phyloP scores from a whole-genome alignment of 2,797 vertebrate species.

The Bovichtus variegatus region DNA sequence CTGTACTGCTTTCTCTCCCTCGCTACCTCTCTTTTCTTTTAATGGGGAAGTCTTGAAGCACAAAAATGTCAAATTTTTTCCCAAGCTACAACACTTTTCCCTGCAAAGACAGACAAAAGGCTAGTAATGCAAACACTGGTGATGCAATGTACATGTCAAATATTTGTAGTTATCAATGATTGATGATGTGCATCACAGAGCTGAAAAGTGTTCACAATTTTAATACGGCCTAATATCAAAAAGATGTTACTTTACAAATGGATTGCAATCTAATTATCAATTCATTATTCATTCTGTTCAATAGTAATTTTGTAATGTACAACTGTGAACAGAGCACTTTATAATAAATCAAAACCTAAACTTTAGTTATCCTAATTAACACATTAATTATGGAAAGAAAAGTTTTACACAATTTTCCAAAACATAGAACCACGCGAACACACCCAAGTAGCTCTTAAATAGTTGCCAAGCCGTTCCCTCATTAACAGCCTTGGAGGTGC shows the following conservation, averaged over 20 bases:
- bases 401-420: background rate
- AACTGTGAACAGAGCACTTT: background rate
- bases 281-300: background rate
- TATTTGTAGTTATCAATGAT: background rate
- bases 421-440: background rate
- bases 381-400: background rate
- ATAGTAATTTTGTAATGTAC: background rate
- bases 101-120: slow-evolving; percentile 14
- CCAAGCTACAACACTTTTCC: slow-evolving; percentile 1
- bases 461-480: background rate
- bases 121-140: background rate
- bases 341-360: background rate
- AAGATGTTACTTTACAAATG: background rate
- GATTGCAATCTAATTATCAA: background rate
- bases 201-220: background rate
- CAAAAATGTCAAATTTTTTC: slow-evolving; percentile 11
- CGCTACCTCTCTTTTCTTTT: slow-evolving; percentile 43
- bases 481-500: slow-evolving; percentile 11
- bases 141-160: background rate
- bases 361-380: background rate
- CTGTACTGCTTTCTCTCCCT: slow-evolving; percentile 23
- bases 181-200: background rate
- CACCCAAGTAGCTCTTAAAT: background rate
- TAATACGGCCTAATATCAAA: background rate
- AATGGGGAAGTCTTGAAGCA: slow-evolving; percentile 41